These are phyloP conservation scores for Motacilla tschutschensis DNA, from an alignment of 2,113 vertebrate genomes.

Conservation along the genomic window DNA sequence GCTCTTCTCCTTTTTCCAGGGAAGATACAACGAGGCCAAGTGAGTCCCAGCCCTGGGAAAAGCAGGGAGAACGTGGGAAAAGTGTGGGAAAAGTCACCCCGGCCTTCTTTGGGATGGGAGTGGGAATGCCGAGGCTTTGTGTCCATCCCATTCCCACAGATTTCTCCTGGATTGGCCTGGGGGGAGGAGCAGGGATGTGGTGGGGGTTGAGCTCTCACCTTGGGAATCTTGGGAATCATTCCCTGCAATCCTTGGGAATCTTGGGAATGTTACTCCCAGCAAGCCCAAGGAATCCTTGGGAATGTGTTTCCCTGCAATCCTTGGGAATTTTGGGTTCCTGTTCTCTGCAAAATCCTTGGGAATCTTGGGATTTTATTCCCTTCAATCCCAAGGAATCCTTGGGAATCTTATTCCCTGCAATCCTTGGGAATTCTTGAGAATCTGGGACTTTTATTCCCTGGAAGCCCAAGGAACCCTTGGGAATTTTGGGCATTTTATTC, in stretches of 20 bases:
- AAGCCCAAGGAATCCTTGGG: too few relatives aligned
- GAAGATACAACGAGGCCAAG: slow-evolving; percentile 98
- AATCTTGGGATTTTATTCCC: too few relatives aligned
- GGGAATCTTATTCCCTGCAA: too few relatives aligned
- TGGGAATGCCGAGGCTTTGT: rapidly evolving
- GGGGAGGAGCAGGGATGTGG: background rate
- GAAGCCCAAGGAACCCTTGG: background rate
- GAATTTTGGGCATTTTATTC: rapidly evolving
- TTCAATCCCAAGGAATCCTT: too few relatives aligned
- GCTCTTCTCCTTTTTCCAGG: slow-evolving; percentile 97
- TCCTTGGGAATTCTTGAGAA: background rate
- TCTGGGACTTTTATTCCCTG: background rate
- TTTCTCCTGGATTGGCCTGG: rapidly evolving
- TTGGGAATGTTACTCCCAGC: too few relatives aligned
- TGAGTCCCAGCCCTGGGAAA: slow-evolving; percentile 52
- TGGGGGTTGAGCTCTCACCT: background rate
- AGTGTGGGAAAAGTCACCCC: background rate
- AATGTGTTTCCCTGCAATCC: background rate
- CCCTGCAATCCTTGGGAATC: background rate
- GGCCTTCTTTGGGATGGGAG: background rate
- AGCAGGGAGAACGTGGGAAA: too few relatives aligned
- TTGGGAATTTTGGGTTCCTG: too few relatives aligned
- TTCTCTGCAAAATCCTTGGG: background rate
- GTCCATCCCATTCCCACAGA: background rate
- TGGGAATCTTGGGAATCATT: background rate